Evolutionary conservation across 2,113 vertebrate genomes (phyloP).

Genomic region (Petrocephalus microphthalmus): DNA sequence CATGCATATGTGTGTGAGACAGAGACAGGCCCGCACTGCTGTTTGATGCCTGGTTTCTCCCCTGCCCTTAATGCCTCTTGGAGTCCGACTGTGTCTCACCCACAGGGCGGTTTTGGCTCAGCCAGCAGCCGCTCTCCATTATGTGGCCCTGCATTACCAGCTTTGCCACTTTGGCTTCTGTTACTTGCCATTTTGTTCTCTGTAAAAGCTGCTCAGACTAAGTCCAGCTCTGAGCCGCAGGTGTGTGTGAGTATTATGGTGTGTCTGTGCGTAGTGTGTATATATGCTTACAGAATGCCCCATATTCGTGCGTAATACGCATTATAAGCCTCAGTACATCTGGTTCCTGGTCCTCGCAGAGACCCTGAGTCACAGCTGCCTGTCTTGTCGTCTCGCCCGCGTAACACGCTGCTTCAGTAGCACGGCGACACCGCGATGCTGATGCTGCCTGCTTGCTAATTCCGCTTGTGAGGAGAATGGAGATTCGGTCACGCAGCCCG

Average conservation of each 20-base stretch:
- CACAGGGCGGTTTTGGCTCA: constrained; percentile 10
- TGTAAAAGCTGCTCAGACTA: background rate
- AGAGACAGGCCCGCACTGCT: background rate
- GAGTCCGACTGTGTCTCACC: background rate
- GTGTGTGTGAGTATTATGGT: background rate
- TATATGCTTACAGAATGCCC: background rate
- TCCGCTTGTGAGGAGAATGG: background rate
- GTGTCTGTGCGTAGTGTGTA: background rate
- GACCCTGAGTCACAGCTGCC: background rate
- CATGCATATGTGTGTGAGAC: background rate
- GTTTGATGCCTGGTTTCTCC: constrained; percentile 20
- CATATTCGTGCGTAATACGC: background rate
- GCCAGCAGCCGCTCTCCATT: background rate
- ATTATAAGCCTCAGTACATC: background rate
- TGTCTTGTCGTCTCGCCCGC: background rate
- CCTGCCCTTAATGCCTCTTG: background rate
- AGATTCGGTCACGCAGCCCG: background rate
- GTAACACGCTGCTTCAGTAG: background rate
- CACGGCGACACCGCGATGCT: background rate
- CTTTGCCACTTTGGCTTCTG: background rate
- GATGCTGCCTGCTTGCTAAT: background rate
- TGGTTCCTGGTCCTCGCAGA: background rate
- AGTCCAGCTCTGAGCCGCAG: background rate
- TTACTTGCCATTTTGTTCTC: background rate
- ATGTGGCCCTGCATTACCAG: background rate